Evolutionary conservation across 2,888 invertebrate genomes (phyloP).

Genomic region (Myopa tessellatipennis): DNA sequence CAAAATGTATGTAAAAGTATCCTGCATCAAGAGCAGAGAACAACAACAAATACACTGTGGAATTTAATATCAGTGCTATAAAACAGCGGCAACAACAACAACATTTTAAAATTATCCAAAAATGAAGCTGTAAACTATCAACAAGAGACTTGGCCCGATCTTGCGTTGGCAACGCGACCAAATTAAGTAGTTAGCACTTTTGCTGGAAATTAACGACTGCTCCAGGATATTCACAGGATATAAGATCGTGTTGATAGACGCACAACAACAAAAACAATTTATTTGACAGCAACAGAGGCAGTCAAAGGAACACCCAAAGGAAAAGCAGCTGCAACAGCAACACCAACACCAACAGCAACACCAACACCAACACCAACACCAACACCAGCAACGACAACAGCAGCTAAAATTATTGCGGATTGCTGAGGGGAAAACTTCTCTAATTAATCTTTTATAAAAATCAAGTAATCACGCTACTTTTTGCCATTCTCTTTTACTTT

Average conservation of each 20-base stretch:
- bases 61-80: too few relatives aligned
- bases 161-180: not conserved
- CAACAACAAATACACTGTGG: too few relatives aligned
- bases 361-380: not conserved
- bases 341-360: not conserved
- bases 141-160: not conserved
- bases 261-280: too few relatives aligned
- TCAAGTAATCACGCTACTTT: not conserved
- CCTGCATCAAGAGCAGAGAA: too few relatives aligned
- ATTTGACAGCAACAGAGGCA: too few relatives aligned
- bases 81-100: too few relatives aligned
- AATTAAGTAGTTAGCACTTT: conserved; percentile 27
- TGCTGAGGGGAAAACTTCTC: conserved; percentile 31
- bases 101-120: not conserved
- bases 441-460: conserved; percentile 38
- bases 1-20: too few relatives aligned
- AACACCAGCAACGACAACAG: not conserved
- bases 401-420: conserved; percentile 4
- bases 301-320: too few relatives aligned
- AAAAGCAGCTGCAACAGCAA: not conserved
- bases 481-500: too few relatives aligned
- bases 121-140: not conserved
- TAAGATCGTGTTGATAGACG: too few relatives aligned
- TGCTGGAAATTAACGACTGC: conserved; percentile 19
- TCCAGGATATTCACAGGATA: not conserved